phyloP scores from a whole-genome alignment of 2,113 vertebrate genomes.

The Onychostoma macrolepis region DNA sequence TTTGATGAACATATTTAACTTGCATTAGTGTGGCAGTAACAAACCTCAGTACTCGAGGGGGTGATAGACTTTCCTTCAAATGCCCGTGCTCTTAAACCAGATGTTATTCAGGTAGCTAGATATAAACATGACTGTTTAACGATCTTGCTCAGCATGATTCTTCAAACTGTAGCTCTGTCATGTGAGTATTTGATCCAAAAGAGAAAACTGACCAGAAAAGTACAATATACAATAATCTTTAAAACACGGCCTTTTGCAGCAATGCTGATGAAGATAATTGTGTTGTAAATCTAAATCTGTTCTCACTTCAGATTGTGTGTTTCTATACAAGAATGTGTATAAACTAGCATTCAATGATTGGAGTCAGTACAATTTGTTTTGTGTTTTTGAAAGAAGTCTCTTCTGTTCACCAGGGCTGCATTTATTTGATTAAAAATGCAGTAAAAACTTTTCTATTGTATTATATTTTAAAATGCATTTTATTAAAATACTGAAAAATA shows the following conservation, averaged over 20 bases:
- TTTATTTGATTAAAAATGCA: background rate
- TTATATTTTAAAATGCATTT: background rate
- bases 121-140: background rate
- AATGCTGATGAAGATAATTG: background rate
- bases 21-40: background rate
- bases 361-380: background rate
- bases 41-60: conserved; percentile 11
- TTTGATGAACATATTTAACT: background rate
- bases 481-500: background rate
- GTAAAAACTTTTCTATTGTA: background rate
- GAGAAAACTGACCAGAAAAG: background rate
- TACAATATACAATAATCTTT: too few species aligned
- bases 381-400: background rate
- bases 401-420: background rate
- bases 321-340: background rate
- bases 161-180: background rate
- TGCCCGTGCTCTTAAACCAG: background rate
- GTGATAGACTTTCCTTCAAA: conserved; percentile 8
- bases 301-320: background rate
- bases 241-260: background rate
- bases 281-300: background rate
- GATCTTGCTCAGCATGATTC: background rate
- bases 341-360: background rate
- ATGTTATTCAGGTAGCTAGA: background rate
- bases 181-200: background rate